phyloP scores from a whole-genome alignment of 2,797 vertebrate genomes.

The Enteromius treurensis region DNA sequence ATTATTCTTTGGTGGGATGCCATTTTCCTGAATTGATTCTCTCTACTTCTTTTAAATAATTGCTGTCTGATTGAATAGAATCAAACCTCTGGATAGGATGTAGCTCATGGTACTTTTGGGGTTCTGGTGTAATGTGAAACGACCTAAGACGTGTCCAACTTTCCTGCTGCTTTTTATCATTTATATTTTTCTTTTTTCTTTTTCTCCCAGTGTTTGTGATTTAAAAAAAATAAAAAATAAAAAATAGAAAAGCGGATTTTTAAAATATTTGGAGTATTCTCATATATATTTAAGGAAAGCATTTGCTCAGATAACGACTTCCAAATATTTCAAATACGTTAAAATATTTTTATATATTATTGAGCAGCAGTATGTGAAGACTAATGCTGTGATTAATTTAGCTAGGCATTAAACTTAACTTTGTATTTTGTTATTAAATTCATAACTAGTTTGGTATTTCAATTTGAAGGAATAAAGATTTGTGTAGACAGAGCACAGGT shows the following conservation, averaged over 20 bases:
- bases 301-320: background rate
- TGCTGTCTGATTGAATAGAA: slow-evolving; percentile 73
- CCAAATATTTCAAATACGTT: background rate
- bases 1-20: slow-evolving; percentile 79
- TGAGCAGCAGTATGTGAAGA: background rate
- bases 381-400: background rate
- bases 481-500: no score
- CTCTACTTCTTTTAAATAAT: slow-evolving; percentile 71
- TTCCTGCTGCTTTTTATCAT: slow-evolving; percentile 37
- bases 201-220: slow-evolving; percentile 7
- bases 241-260: background rate
- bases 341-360: background rate
- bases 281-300: background rate
- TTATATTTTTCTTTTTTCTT: slow-evolving; percentile 13
- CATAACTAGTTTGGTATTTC: background rate
- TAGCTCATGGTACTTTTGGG: slow-evolving; percentile 64
- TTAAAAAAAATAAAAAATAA: background rate
- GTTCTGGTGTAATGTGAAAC: slow-evolving; percentile 62
- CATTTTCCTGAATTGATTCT: slow-evolving; percentile 73
- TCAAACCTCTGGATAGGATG: slow-evolving; percentile 70
- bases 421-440: background rate
- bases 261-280: background rate
- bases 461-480: background rate
- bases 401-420: background rate
- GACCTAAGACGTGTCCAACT: slow-evolving; percentile 48